These are phyloP conservation scores for Piezodorus guildinii DNA, from an alignment of 1,140 invertebrate species.

Conservation along the genomic window DNA sequence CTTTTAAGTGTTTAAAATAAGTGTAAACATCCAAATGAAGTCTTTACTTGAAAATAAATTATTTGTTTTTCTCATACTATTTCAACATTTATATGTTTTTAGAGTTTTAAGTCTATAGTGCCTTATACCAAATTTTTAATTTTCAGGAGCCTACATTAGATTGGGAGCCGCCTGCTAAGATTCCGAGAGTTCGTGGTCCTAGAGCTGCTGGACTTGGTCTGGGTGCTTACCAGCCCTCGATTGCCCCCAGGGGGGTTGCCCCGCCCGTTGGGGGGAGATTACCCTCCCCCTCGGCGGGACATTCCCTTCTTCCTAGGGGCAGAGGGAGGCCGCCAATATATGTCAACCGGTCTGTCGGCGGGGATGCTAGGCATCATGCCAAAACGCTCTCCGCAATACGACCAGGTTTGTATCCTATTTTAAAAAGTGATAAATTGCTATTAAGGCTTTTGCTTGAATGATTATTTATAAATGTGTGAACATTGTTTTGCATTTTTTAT, in stretches of 20 bases:
- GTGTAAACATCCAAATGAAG: too few species aligned
- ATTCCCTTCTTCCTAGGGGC: slow-evolving; percentile 29
- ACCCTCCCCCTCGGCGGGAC: slow-evolving; percentile 31
- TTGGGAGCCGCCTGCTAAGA: slow-evolving; percentile 87
- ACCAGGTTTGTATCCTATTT: slow-evolving; percentile 19
- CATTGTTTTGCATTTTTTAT: too few species aligned
- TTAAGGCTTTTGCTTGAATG: too few species aligned
- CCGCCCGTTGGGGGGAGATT: slow-evolving; percentile 33
- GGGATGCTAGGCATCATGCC: slow-evolving; percentile 15
- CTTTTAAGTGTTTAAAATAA: too few species aligned
- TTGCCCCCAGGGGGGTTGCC: slow-evolving; percentile 34
- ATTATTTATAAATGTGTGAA: too few species aligned
- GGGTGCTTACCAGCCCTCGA: slow-evolving; percentile 32
- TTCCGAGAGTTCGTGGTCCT: slow-evolving; percentile 52
- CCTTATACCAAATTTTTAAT: too few species aligned
- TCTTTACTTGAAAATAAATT: too few species aligned
- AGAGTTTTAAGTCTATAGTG: too few species aligned
- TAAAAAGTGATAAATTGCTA: too few species aligned
- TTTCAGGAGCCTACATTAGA: slow-evolving; percentile 64
- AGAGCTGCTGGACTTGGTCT: slow-evolving; percentile 34
- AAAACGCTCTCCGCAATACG: slow-evolving; percentile 20
- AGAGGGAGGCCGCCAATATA: slow-evolving; percentile 34
- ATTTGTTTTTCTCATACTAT: too few species aligned
- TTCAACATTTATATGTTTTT: too few species aligned
- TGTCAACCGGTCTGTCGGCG: slow-evolving; percentile 25